phyloP scores from a whole-genome alignment of 30 jellyfish, hydroid and myxozoan species.

The Hydractinia symbiolongicarpus region DNA sequence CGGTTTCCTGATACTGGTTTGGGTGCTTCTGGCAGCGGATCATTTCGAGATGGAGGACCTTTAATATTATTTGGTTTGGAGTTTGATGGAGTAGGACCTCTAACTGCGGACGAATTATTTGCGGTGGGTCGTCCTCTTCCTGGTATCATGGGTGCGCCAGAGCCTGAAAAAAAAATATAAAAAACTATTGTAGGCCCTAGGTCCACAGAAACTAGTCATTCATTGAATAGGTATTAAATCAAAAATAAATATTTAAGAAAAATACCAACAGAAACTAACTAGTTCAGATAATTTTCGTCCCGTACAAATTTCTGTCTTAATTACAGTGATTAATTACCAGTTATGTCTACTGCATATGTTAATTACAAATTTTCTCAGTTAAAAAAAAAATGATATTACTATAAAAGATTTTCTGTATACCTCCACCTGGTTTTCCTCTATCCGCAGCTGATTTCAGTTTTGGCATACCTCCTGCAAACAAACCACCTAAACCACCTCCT shows the following conservation, averaged over 20 bases:
- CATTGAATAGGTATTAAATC: not conserved
- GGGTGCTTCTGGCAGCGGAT: slow-evolving; percentile 17
- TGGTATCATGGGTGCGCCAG: slow-evolving; percentile 24
- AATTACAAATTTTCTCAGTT: too few relatives aligned
- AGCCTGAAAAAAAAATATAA: not conserved
- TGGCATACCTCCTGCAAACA: slow-evolving; percentile 49
- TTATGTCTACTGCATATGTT: too few relatives aligned
- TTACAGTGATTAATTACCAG: too few relatives aligned
- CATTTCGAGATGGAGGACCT: slow-evolving; percentile 22
- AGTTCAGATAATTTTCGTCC: too few relatives aligned
- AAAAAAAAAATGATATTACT: too few relatives aligned
- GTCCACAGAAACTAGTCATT: not conserved
- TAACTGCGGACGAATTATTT: slow-evolving; percentile 4
- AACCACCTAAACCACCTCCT: slow-evolving; percentile 34
- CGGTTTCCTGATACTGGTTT: not conserved
- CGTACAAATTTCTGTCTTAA: too few relatives aligned
- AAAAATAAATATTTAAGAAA: not conserved
- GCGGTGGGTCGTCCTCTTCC: not conserved
- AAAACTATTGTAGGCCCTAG: not conserved
- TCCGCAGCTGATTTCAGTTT: slow-evolving; percentile 41
- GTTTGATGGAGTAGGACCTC: slow-evolving; percentile 10
- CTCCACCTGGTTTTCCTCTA: slow-evolving; percentile 38
- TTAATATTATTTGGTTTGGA: slow-evolving; percentile 19
- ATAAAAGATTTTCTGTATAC: not conserved
- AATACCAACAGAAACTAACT: too few relatives aligned